These are phyloP conservation scores for Phallusia fumigata DNA, from an alignment of 23 tunicate genomes.

Conservation along the genomic window DNA sequence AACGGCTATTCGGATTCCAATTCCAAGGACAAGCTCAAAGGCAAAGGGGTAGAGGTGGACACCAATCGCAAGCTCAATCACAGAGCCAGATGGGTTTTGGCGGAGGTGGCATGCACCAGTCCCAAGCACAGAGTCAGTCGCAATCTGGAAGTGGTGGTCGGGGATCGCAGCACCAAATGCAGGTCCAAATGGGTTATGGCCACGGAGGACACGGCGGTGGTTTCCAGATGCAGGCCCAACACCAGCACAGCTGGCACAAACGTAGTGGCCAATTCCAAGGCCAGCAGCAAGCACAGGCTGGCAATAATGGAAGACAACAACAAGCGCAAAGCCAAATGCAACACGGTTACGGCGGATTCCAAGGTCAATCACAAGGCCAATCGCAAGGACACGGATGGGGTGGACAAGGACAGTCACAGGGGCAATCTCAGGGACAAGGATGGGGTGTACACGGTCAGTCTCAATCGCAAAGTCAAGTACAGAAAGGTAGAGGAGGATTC, in stretches of 20 bases:
- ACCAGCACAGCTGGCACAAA: background rate
- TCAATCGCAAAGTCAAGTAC: conserved; percentile 31
- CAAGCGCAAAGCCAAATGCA: conserved; percentile 43
- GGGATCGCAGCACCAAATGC: conserved; percentile 24
- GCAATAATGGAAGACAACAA: background rate
- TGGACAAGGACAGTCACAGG: conserved; percentile 25
- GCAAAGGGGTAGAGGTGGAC: conserved; percentile 1
- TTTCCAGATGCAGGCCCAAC: conserved; percentile 28
- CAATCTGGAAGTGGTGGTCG: conserved; percentile 10
- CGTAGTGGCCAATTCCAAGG: conserved; percentile 26
- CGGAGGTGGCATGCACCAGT: conserved; percentile 19
- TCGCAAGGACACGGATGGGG: background rate
- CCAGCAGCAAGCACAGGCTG: conserved; percentile 2
- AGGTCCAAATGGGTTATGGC: conserved; percentile 15
- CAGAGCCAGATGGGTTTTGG: conserved; percentile 20
- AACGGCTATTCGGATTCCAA: conserved; percentile 8
- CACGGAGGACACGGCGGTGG: conserved; percentile 34
- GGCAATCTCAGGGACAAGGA: conserved; percentile 31
- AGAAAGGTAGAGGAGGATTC: background rate
- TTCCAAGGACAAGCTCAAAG: conserved; percentile 22
- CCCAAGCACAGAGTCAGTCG: conserved; percentile 30
- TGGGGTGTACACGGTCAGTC: conserved; percentile 15
- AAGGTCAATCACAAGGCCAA: conserved; percentile 29
- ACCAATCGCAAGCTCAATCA: conserved; percentile 2
- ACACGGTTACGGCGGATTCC: background rate